phyloP scores from a whole-genome alignment of 2,113 vertebrate species.

The Cervus canadensis region DNA sequence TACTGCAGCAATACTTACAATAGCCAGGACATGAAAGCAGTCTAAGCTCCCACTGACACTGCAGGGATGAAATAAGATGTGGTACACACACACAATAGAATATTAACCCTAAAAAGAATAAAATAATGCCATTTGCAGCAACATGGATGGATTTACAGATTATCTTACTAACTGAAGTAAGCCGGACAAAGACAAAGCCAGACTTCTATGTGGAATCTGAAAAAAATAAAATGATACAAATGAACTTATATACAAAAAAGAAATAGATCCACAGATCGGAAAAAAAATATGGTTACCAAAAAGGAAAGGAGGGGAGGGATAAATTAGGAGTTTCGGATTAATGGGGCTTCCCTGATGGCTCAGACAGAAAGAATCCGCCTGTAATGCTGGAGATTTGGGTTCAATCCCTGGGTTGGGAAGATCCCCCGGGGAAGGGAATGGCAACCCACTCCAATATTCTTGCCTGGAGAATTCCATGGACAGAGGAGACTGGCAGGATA shows the following conservation, averaged over 20 bases:
- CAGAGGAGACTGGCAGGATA: neutral
- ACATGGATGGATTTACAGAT: neutral
- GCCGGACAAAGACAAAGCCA: neutral
- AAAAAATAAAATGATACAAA: neutral
- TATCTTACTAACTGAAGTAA: neutral
- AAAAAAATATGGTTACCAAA: neutral
- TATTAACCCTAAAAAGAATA: neutral
- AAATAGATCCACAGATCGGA: neutral
- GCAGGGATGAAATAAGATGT: neutral
- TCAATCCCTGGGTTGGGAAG: neutral
- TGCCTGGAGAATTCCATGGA: neutral
- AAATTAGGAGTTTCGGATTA: neutral
- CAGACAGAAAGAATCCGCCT: neutral
- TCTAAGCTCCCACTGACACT: neutral
- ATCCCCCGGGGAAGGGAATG: neutral
- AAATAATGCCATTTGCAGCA: neutral
- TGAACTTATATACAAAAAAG: neutral
- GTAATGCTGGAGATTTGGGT: neutral
- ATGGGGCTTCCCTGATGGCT: neutral
- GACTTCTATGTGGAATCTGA: neutral
- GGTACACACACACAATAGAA: neutral
- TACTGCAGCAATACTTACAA: neutral
- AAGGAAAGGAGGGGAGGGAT: neutral
- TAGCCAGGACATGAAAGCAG: fast-evolving
- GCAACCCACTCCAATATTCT: neutral